Evolutionary conservation across 2,888 invertebrate genomes (phyloP).

Genomic region (Harmothoe impar): DNA sequence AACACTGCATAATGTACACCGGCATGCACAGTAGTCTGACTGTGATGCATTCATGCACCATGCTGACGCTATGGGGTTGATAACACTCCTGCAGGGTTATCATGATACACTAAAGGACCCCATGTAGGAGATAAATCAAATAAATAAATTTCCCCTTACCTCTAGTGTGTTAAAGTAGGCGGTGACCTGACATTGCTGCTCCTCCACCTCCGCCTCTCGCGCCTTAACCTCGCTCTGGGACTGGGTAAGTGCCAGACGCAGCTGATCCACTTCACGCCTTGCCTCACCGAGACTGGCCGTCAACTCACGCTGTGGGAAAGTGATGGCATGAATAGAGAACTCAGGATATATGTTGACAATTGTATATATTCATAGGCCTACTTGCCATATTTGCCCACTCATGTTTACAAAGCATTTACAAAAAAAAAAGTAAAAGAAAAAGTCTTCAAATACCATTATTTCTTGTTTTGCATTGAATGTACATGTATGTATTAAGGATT

Average conservation of each 20-base stretch:
- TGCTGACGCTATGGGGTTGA: too few species aligned
- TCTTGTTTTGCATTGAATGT: too few species aligned
- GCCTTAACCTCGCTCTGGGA: constrained; percentile 69
- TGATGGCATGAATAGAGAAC: background rate
- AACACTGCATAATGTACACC: too few species aligned
- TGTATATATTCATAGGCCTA: background rate
- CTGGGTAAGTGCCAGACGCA: background rate
- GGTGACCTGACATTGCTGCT: constrained; percentile 73
- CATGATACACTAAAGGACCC: too few species aligned
- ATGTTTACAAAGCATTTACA: too few species aligned
- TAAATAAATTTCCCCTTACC: constrained; percentile 68
- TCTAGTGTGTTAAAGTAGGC: constrained; percentile 75
- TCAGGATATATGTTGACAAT: background rate
- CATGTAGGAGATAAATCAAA: too few species aligned
- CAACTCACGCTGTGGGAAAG: constrained; percentile 71
- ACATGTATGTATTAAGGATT: too few species aligned
- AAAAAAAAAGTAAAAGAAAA: too few species aligned
- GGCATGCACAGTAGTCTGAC: too few species aligned
- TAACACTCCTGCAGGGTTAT: too few species aligned
- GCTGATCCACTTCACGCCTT: constrained; percentile 68
- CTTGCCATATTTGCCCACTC: background rate
- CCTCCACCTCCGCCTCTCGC: constrained; percentile 74
- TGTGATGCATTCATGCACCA: too few species aligned
- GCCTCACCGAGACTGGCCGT: constrained; percentile 72
- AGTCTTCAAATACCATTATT: too few species aligned